phyloP scores from a whole-genome alignment of 1,140 invertebrate genomes.

The Papilio helenus region DNA sequence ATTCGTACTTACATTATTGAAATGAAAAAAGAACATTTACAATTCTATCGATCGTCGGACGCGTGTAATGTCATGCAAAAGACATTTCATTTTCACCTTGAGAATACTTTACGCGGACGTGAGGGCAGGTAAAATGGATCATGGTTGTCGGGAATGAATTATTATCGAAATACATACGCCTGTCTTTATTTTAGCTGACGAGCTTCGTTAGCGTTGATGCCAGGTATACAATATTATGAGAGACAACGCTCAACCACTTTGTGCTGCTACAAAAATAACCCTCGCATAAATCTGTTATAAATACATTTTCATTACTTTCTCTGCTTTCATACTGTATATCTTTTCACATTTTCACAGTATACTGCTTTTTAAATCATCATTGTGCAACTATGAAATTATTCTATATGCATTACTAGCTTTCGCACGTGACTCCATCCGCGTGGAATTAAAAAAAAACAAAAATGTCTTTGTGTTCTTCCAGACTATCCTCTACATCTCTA shows the following conservation, averaged over 20 bases:
- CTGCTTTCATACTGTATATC: neutral
- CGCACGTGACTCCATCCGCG: too few relatives aligned
- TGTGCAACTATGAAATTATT: neutral
- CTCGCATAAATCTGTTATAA: neutral
- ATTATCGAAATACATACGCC: slow-evolving; percentile 42
- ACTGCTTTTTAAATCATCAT: neutral
- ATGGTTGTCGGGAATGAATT: slow-evolving; percentile 47
- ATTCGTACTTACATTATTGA: slow-evolving; percentile 64
- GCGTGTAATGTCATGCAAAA: slow-evolving; percentile 65
- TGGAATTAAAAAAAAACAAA: too few relatives aligned
- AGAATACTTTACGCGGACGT: slow-evolving; percentile 66
- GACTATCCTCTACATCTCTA: too few relatives aligned
- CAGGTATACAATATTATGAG: slow-evolving; percentile 27
- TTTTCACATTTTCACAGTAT: neutral
- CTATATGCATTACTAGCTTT: neutral
- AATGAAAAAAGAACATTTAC: slow-evolving; percentile 60
- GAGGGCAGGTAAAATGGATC: slow-evolving; percentile 58
- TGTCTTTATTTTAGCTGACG: slow-evolving; percentile 36
- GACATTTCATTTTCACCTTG: slow-evolving; percentile 75
- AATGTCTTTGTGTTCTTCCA: too few relatives aligned
- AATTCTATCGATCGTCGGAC: slow-evolving; percentile 73
- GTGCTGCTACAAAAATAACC: neutral
- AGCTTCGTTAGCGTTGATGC: slow-evolving; percentile 13
- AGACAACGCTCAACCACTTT: slow-evolving; percentile 23
- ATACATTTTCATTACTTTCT: slow-evolving; percentile 8